Evolutionary conservation across 2,888 invertebrate genomes (phyloP), one percentile per base, ranked within the genome.

Genomic region (Sesamia inferens): DNA sequence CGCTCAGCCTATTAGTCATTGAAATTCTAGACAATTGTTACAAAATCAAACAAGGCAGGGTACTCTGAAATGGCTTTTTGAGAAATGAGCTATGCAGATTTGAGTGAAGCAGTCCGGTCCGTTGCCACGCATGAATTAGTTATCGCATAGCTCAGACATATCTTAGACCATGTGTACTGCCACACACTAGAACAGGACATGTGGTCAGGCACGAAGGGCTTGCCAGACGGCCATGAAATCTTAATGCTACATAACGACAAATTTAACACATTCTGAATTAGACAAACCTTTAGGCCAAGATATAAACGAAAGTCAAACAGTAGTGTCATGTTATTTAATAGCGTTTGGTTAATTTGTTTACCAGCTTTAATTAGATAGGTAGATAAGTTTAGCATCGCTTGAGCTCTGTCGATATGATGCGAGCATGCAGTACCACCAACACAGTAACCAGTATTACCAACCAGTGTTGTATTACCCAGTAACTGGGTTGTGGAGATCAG

Each of bases 111-210:
- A 48, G 61, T 76, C 65, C 58, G 11, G 59, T n/a, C 39, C 42
- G 68, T 42, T 48, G n/a, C 54, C 24, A 62, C 54, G 76, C 76
- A 68, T 75, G 76, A 75, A 75, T 75, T 76, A 76, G 42, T 62
- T 54, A 76, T 59, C 16, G 14, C 31, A 24, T 13, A 44, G 68
- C 42, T 68, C 47, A 76, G 42, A 54, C 54, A 24, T 68, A 61
- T 62, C 76, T 75, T 68, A 31, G 31, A 31, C 31, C 31, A 75
- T 47, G 24, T 31, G 44, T 3, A 10, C 48, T 58, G 65, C 19
- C 75, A 44, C 64, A 31, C 51, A 31, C 51, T 54, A 47, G 2
- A 51, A 39, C 58, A 19, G 42, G 16, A 44, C 61, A 76, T 48
- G 47, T 24, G 55, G 22, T 22, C n/a, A 10, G 24, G 24, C 42